Conservation (phyloP, 1,140 invertebrate genomes). For the Lerema accius region DNA sequence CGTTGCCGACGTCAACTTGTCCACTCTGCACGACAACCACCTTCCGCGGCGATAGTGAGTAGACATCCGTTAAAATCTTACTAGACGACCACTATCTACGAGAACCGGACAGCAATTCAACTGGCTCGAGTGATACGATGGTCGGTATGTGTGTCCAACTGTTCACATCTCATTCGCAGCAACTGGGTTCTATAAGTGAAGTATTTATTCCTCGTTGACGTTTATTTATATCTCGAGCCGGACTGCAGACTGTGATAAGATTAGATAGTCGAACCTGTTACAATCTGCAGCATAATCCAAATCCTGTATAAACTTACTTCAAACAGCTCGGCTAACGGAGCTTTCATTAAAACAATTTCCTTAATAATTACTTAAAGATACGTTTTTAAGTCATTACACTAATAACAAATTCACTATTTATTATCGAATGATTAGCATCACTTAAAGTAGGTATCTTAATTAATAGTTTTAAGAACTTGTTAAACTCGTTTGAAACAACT, state of each 20-base stretch:
- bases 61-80: slow-evolving; percentile 25
- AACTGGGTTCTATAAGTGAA: slow-evolving; percentile 23
- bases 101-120: slow-evolving; percentile 18
- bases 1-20: slow-evolving; percentile 25
- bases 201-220: slow-evolving; percentile 19
- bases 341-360: slow-evolving; percentile 25
- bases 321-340: slow-evolving; percentile 26
- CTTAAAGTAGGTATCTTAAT: no score
- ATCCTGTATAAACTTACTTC: slow-evolving; percentile 25
- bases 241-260: slow-evolving; percentile 24
- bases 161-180: slow-evolving; percentile 18
- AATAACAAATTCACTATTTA: no score
- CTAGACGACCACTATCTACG: slow-evolving; percentile 13
- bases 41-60: slow-evolving; percentile 14
- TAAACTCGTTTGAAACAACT: background rate
- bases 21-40: slow-evolving; percentile 16
- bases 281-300: slow-evolving; percentile 22
- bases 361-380: slow-evolving; percentile 16
- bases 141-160: slow-evolving; percentile 19
- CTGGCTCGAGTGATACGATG: slow-evolving; percentile 5
- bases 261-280: slow-evolving; percentile 32
- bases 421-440: no score
- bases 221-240: slow-evolving; percentile 22
- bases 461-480: no score
- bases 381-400: background rate